Conservation (phyloP, 2,888 invertebrate genomes). For the Suillia variegata region DNA sequence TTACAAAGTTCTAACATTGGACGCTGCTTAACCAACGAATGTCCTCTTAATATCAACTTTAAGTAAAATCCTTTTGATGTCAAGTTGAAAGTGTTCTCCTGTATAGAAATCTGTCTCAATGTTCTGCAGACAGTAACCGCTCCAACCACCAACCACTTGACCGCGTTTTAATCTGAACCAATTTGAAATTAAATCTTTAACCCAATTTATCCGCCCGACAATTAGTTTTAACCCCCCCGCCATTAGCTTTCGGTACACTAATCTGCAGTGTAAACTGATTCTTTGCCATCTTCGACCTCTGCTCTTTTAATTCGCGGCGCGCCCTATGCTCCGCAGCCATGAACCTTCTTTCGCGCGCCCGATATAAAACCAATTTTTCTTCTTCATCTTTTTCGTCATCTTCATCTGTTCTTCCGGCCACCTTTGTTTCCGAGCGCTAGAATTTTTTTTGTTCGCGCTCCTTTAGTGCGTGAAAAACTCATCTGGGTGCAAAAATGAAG, state of each 20-base stretch:
- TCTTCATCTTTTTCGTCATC: neutral
- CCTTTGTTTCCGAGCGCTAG: too few relatives aligned
- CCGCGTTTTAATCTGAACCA: neutral
- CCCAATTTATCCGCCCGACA: conserved; percentile 43
- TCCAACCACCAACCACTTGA: too few relatives aligned
- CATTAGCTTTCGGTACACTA: conserved; percentile 53
- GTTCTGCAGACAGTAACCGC: too few relatives aligned
- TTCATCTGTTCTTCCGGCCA: neutral
- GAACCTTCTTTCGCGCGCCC: neutral
- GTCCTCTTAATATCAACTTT: too few relatives aligned
- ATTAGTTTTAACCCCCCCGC: conserved; percentile 53
- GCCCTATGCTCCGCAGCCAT: neutral
- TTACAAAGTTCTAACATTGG: too few relatives aligned
- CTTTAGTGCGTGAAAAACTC: conserved; percentile 3
- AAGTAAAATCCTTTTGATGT: too few relatives aligned
- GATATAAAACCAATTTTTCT: neutral
- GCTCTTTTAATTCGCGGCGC: too few relatives aligned
- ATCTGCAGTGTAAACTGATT: conserved; percentile 50
- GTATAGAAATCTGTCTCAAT: too few relatives aligned
- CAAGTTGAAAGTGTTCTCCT: too few relatives aligned
- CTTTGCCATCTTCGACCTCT: neutral
- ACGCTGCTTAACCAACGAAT: too few relatives aligned
- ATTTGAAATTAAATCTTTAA: neutral
- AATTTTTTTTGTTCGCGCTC: neutral
- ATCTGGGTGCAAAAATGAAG: conserved; percentile 4